These are phyloP conservation scores for Autographa pulchrina DNA, from an alignment of 2,888 invertebrate species.

Conservation along the genomic window DNA sequence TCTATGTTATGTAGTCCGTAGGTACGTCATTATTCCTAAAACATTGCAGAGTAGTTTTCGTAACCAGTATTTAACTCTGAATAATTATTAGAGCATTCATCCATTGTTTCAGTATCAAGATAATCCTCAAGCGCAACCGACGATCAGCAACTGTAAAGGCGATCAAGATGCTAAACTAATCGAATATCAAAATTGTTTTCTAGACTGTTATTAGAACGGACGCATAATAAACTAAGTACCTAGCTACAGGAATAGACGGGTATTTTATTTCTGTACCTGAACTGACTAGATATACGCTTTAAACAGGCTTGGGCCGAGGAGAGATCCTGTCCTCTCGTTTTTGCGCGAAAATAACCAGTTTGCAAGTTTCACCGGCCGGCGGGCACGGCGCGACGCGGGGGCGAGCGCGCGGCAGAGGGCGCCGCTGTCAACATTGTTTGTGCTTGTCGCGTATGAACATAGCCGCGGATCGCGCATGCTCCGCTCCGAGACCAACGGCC, in stretches of 20 bases:
- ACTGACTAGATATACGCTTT: conserved; percentile 62
- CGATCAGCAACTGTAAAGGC: conserved; percentile 54
- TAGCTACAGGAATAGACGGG: conserved; percentile 40
- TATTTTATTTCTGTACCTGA: conserved; percentile 66
- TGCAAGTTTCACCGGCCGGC: conserved; percentile 69
- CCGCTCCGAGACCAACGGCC: conserved; percentile 78
- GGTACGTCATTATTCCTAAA: background rate
- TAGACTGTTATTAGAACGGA: conserved; percentile 66
- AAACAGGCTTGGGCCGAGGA: conserved; percentile 66
- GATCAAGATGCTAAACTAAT: conserved; percentile 49
- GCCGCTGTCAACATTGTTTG: conserved; percentile 75
- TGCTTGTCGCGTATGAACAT: conserved; percentile 78
- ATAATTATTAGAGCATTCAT: conserved; percentile 43
- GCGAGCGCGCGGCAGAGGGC: conserved; percentile 53
- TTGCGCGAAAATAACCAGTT: conserved; percentile 87
- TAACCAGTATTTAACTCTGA: conserved; percentile 33
- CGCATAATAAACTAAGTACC: conserved; percentile 50
- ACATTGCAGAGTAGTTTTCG: conserved; percentile 13
- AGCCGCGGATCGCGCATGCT: conserved; percentile 84
- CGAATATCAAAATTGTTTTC: conserved; percentile 69
- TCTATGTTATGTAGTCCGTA: too few relatives aligned
- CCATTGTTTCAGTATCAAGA: conserved; percentile 66
- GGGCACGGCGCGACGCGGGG: conserved; percentile 45
- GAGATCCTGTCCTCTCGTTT: conserved; percentile 77
- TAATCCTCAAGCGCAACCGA: conserved; percentile 49